Percentiles rank a stretch among this genome's conserved stretches.
Conservation (phyloP, 30 jellyfish, hydroid and myxozoan genomes). For the Rhopilema esculentum region DNA sequence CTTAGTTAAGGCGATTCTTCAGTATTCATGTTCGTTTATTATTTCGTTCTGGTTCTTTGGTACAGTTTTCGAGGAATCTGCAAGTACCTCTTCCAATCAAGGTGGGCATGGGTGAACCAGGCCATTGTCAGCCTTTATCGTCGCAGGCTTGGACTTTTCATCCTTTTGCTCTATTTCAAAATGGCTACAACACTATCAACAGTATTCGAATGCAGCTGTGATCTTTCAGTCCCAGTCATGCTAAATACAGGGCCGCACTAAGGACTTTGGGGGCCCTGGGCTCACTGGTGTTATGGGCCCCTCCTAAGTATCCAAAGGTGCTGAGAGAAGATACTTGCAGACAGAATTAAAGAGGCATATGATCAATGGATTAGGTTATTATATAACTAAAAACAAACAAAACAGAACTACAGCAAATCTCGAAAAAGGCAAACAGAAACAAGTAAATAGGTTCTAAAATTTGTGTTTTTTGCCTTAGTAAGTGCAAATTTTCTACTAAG, state of each 20-base stretch:
- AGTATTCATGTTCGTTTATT: not conserved
- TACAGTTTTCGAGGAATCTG: not conserved
- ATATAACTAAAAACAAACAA: not conserved
- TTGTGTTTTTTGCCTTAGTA: not conserved
- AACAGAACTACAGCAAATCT: not conserved
- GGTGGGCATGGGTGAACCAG: not conserved
- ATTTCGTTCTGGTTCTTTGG: not conserved
- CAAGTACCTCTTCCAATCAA: not conserved
- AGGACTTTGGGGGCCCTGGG: constrained; percentile 7
- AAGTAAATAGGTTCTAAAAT: not conserved
- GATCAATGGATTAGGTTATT: not conserved
- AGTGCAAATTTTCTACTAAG: constrained; percentile 2
- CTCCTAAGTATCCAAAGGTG: not conserved
- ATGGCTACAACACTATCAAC: not conserved
- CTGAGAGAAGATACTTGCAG: not conserved
- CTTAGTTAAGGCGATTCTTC: not conserved
- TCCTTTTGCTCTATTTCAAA: not conserved
- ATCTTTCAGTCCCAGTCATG: not conserved
- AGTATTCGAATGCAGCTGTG: not conserved
- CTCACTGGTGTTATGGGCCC: constrained; percentile 13
- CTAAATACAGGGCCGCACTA: not conserved
- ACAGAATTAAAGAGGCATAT: not conserved
- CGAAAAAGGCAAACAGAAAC: not conserved
- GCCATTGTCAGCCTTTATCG: not conserved
- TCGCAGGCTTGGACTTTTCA: not conserved